Percentiles rank a stretch among this genome's conserved stretches.
Evolutionary conservation across 2,797 vertebrate species (phyloP).

Genomic region (Adelosebastes latens): DNA sequence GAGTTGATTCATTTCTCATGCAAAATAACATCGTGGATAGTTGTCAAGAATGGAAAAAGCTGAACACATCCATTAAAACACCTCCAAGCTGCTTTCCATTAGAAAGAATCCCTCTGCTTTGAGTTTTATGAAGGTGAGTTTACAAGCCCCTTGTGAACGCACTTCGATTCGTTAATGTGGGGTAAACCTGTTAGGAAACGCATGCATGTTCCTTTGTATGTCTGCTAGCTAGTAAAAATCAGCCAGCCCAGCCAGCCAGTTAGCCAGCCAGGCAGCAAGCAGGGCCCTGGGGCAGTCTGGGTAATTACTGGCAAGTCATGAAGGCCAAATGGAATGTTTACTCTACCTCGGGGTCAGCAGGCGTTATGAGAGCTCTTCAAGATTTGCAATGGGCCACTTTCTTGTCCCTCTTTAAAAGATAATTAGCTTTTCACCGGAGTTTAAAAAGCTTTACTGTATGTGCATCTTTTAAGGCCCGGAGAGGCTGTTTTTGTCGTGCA

Average conservation of each 20-base stretch:
- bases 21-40: background rate
- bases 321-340: conserved; percentile 86
- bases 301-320: conserved; percentile 84
- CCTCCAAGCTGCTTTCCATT: conserved; percentile 40
- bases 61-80: conserved; percentile 36
- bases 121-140: conserved; percentile 55
- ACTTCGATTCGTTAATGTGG: conserved; percentile 50
- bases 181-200: conserved; percentile 65
- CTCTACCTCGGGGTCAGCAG: conserved; percentile 78
- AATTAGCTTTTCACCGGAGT: conserved; percentile 51
- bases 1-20: background rate
- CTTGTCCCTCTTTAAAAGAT: conserved; percentile 62
- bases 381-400: conserved; percentile 71
- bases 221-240: conserved; percentile 71
- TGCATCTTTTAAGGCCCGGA: conserved; percentile 1
- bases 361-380: conserved; percentile 68
- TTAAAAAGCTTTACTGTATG: conserved; percentile 30
- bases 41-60: conserved; percentile 34
- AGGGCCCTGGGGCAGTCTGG: conserved; percentile 76
- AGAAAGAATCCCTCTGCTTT: conserved; percentile 37
- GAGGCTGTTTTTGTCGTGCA: background rate
- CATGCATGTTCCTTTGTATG: conserved; percentile 65
- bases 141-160: conserved; percentile 48
- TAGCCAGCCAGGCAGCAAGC: conserved; percentile 52
- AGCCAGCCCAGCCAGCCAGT: conserved; percentile 42